Evolutionary conservation across 2,888 invertebrate genomes (phyloP).

Genomic region (Dicranocentrus wangi): DNA sequence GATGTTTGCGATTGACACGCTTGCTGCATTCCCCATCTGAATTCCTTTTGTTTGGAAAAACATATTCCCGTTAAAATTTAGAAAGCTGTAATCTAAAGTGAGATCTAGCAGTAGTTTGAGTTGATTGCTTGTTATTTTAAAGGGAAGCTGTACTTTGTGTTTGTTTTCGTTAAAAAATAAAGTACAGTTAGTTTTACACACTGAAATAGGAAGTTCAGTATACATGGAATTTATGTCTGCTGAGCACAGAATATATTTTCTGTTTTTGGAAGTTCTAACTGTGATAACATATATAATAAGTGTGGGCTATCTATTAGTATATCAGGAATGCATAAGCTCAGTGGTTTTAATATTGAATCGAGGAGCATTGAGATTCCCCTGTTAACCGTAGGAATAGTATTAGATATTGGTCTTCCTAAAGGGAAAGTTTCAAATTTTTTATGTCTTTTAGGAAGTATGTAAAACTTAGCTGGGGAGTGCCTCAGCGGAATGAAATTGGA

Average conservation of each 20-base stretch:
- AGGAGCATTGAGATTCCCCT: slow-evolving; percentile 21
- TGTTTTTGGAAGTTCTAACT: neutral
- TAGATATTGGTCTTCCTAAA: slow-evolving; percentile 36
- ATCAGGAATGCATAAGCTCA: slow-evolving; percentile 20
- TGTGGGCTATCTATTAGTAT: slow-evolving; percentile 39
- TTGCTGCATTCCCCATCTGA: slow-evolving; percentile 39
- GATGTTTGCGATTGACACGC: slow-evolving; percentile 41
- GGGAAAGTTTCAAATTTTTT: slow-evolving; percentile 32
- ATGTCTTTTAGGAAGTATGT: slow-evolving; percentile 42
- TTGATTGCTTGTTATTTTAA: neutral
- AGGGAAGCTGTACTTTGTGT: neutral
- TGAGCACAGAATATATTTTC: slow-evolving; percentile 33
- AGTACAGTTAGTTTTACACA: slow-evolving; percentile 24
- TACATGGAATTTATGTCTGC: slow-evolving; percentile 48
- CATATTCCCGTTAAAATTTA: slow-evolving; percentile 15
- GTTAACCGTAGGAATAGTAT: slow-evolving; percentile 24
- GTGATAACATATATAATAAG: slow-evolving; percentile 16
- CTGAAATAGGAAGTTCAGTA: slow-evolving; percentile 11
- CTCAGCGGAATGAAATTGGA: neutral
- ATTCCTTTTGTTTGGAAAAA: slow-evolving; percentile 40
- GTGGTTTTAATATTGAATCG: slow-evolving; percentile 28
- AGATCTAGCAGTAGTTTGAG: slow-evolving; percentile 13
- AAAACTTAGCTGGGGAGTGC: slow-evolving; percentile 28
- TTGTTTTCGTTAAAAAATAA: neutral
- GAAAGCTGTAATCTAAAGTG: slow-evolving; percentile 33